Conservation (phyloP, 1,140 invertebrate species). For the Hylaeus anthracinus region DNA sequence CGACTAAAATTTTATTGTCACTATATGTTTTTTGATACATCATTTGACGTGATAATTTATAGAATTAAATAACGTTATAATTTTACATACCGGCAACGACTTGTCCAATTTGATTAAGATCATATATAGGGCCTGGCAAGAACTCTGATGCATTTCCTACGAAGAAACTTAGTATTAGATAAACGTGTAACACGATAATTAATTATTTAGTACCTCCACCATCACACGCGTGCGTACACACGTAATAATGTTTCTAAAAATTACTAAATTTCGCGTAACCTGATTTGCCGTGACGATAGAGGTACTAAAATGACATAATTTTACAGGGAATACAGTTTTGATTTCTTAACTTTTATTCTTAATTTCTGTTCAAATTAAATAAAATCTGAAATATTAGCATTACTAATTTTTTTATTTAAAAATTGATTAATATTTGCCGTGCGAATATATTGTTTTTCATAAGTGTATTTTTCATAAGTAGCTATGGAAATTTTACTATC, state of each 20-base stretch:
- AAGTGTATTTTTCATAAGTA: slow-evolving; percentile 6
- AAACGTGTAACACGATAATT: slow-evolving; percentile 27
- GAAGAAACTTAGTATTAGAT: slow-evolving; percentile 75
- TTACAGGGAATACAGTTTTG: slow-evolving; percentile 11
- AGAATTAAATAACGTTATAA: neutral
- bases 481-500: slow-evolving; percentile 17
- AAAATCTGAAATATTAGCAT: neutral
- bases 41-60: slow-evolving; percentile 27
- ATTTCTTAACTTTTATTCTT: slow-evolving; percentile 10
- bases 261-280: neutral
- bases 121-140: slow-evolving; percentile 85
- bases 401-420: neutral
- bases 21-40: slow-evolving; percentile 49
- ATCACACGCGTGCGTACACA: slow-evolving; percentile 49
- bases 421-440: slow-evolving; percentile 7
- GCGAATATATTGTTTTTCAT: slow-evolving; percentile 14
- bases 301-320: slow-evolving; percentile 33
- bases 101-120: slow-evolving; percentile 92
- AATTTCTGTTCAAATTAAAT: neutral
- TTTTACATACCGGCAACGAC: slow-evolving; percentile 88
- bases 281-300: slow-evolving; percentile 43
- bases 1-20: slow-evolving; percentile 54
- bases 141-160: slow-evolving; percentile 78
- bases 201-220: slow-evolving; percentile 66
- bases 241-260: neutral